Conservation (phyloP, 2,888 invertebrate species). For the Tetranychus truncatus region DNA sequence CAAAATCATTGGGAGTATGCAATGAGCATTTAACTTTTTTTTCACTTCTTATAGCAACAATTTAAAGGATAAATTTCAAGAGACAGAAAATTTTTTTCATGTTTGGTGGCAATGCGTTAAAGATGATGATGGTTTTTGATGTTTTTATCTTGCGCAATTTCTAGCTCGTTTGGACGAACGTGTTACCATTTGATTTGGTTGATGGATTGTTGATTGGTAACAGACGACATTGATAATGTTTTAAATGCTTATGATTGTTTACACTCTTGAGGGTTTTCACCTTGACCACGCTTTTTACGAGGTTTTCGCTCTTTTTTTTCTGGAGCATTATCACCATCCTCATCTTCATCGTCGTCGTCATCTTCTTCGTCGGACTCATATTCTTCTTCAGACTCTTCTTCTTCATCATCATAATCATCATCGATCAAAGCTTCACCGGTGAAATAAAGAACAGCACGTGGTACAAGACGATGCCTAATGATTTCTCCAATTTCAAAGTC, state of each 20-base stretch:
- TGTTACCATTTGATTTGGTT: too few relatives aligned
- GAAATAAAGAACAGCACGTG: slow-evolving; percentile 87
- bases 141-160: too few relatives aligned
- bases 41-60: not conserved
- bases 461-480: slow-evolving; percentile 84
- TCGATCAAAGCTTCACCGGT: slow-evolving; percentile 45
- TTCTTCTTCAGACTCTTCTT: slow-evolving; percentile 7
- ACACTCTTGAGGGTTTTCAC: slow-evolving; percentile 11
- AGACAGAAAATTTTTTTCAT: not conserved
- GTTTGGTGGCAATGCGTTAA: not conserved
- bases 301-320: not conserved
- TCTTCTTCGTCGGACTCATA: slow-evolving; percentile 4
- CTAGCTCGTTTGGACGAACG: too few relatives aligned
- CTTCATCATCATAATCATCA: slow-evolving; percentile 37
- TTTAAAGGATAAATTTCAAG: not conserved
- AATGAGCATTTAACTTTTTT: not conserved
- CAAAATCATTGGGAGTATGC: not conserved
- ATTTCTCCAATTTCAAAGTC: slow-evolving; percentile 99
- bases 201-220: too few relatives aligned
- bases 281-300: not conserved
- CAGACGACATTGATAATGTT: too few relatives aligned
- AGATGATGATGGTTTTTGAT: not conserved
- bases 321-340: slow-evolving; percentile 8
- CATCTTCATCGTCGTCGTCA: slow-evolving; percentile 4
- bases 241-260: slow-evolving; percentile 6